Conservation (phyloP, 2,113 vertebrate species). For the Willisornis vidua region DNA sequence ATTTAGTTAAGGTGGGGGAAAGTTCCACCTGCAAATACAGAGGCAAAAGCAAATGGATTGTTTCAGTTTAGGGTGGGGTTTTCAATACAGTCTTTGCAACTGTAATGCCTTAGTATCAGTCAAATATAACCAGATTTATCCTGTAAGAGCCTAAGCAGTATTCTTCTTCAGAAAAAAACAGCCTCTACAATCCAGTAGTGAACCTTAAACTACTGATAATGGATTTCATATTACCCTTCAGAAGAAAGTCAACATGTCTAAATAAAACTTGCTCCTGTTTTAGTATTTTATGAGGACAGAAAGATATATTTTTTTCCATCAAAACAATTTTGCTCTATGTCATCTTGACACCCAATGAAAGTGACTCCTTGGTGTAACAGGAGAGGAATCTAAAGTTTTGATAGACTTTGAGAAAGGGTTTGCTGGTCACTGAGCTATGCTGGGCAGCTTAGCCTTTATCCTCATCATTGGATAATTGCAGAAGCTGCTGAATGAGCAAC, state of each 20-base stretch:
- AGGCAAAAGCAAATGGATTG: not conserved
- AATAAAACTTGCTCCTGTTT: not conserved
- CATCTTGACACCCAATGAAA: not conserved
- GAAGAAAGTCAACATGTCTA: not conserved
- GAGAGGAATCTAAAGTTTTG: rapidly evolving
- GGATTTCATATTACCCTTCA: not conserved
- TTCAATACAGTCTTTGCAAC: not conserved
- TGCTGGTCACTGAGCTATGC: not conserved
- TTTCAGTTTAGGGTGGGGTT: rapidly evolving
- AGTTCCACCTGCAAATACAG: not conserved
- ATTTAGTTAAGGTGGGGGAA: not conserved
- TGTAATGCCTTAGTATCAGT: not conserved
- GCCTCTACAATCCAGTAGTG: rapidly evolving
- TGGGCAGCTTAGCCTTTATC: not conserved
- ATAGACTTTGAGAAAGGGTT: not conserved
- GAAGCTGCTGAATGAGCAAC: not conserved
- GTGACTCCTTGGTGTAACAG: not conserved
- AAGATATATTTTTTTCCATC: not conserved
- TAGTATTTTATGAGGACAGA: not conserved
- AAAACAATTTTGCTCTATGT: not conserved
- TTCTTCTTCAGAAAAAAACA: not conserved
- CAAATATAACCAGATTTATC: not conserved
- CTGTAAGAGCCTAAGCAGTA: not conserved
- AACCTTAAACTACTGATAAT: not conserved
- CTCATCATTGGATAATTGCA: not conserved